Evolutionary conservation across 1,140 invertebrate genomes (phyloP).

Genomic region (Chelonus insularis): DNA sequence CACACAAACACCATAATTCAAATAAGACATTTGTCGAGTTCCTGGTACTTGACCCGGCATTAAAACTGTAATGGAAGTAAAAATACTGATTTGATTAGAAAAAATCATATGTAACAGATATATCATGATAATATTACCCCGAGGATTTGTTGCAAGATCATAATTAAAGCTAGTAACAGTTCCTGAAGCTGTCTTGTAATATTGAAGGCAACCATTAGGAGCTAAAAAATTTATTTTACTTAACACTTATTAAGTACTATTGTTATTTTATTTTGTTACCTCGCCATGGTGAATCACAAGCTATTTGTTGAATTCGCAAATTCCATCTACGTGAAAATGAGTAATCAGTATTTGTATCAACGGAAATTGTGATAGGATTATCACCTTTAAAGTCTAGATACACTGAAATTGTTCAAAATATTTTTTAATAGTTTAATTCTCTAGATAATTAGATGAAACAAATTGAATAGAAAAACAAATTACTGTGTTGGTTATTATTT

Average conservation of each 20-base stretch:
- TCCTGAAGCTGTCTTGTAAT: conserved; percentile 67
- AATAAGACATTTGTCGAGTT: conserved; percentile 72
- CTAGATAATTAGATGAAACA: too few species aligned
- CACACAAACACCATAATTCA: conserved; percentile 77
- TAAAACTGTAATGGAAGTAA: conserved; percentile 17
- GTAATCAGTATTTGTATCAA: conserved; percentile 66
- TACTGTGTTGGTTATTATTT: conserved; percentile 76
- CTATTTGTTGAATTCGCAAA: conserved; percentile 73
- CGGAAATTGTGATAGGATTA: conserved; percentile 68
- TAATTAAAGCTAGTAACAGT: conserved; percentile 79
- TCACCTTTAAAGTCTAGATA: conserved; percentile 76
- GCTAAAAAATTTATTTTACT: conserved; percentile 58
- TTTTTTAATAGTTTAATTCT: conserved; percentile 1
- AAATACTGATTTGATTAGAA: neutral
- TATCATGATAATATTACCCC: conserved; percentile 44
- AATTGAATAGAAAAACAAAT: neutral
- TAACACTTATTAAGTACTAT: conserved; percentile 19
- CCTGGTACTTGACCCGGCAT: conserved; percentile 52
- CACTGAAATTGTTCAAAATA: conserved; percentile 53
- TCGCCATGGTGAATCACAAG: conserved; percentile 67
- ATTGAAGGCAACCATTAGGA: conserved; percentile 79
- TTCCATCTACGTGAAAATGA: conserved; percentile 73
- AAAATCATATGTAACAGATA: too few species aligned
- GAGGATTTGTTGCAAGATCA: conserved; percentile 62
- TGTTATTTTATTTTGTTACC: conserved; percentile 56